Evolutionary conservation across 2,113 vertebrate species (phyloP).

Genomic region (Cinclus cinclus): DNA sequence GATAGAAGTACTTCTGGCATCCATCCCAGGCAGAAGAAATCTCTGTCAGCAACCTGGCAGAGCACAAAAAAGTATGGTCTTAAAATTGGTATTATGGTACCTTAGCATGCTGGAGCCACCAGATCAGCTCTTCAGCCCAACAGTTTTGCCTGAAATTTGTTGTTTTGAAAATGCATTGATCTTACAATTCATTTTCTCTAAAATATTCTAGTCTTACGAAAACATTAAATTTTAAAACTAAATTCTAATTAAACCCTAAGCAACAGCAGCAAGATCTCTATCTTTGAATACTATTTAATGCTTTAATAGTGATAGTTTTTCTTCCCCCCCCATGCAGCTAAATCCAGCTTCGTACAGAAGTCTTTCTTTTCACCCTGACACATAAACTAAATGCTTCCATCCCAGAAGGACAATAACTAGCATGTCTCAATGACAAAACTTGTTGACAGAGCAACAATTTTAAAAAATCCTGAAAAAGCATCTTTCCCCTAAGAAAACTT

Average conservation of each 20-base stretch:
- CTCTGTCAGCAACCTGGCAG: conserved; percentile 84
- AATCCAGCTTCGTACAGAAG: background rate
- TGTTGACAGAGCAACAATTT: background rate
- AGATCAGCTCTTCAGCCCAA: background rate
- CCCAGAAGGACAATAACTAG: background rate
- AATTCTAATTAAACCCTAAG: background rate
- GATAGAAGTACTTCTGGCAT: conserved; percentile 96
- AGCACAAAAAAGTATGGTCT: background rate
- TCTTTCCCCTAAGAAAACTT: background rate
- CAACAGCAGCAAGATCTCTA: background rate
- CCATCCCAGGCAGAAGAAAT: conserved; percentile 86
- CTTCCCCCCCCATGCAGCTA: background rate
- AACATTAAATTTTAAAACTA: background rate
- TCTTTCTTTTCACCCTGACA: background rate
- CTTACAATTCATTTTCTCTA: background rate
- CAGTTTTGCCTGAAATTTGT: background rate
- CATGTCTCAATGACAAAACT: background rate
- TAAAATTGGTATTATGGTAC: background rate
- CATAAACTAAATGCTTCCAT: background rate
- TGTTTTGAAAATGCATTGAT: background rate
- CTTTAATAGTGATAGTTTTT: background rate
- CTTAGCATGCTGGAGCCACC: background rate
- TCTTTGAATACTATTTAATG: background rate
- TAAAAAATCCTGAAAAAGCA: background rate
- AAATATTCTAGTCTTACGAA: background rate